Percentiles rank a stretch among this genome's conserved stretches.
These are phyloP conservation scores for Conomelus anceps DNA, from an alignment of 2,888 invertebrate genomes.

Conservation along the genomic window DNA sequence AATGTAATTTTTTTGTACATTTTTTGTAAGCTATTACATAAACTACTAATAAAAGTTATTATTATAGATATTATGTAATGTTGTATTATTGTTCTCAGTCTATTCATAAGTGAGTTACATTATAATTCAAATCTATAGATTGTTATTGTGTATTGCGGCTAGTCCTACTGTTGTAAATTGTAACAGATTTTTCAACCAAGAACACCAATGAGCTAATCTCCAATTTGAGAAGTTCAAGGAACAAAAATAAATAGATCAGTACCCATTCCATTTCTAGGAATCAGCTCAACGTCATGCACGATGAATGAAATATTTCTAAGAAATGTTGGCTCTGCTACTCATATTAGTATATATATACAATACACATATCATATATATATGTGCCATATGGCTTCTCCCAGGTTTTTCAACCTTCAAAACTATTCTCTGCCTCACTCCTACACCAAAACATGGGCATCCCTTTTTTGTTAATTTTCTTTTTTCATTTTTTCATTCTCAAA, in stretches of 20 bases:
- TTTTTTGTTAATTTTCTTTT: background rate
- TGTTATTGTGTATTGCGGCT: no score
- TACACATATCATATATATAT: background rate
- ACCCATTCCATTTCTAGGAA: background rate
- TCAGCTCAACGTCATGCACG: background rate
- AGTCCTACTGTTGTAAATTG: no score
- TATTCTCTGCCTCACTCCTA: background rate
- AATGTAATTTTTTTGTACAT: no score
- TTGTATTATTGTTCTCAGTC: no score
- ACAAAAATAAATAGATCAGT: background rate
- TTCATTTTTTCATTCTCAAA: background rate
- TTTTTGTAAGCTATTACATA: no score
- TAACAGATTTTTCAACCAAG: no score
- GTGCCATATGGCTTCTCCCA: background rate
- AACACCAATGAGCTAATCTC: background rate
- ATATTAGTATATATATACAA: background rate
- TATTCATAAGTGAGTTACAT: no score
- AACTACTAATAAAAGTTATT: no score
- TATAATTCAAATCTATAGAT: no score
- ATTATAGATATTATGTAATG: no score
- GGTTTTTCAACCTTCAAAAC: background rate
- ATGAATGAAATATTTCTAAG: background rate
- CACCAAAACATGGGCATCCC: background rate
- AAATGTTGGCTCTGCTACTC: background rate
- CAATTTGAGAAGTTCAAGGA: background rate